Conservation (phyloP, 2,888 invertebrate genomes). For the Pyrrhia umbra region DNA sequence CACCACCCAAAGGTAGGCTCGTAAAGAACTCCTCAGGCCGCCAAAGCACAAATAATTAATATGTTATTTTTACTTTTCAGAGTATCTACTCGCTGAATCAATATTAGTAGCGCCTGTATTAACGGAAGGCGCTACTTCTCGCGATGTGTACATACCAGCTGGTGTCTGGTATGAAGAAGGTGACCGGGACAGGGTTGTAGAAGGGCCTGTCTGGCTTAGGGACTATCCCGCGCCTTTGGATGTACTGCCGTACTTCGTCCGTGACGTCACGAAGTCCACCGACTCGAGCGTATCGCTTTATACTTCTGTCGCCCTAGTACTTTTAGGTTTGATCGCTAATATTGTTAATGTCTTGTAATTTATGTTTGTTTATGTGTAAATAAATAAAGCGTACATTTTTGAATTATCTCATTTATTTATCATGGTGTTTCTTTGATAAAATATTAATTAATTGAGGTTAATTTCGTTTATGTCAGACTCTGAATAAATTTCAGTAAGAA, state of each 20-base stretch:
- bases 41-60: no score
- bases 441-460: not conserved
- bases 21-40: no score
- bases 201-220: slow-evolving; percentile 91
- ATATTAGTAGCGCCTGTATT: slow-evolving; percentile 95
- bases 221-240: slow-evolving; percentile 92
- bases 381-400: slow-evolving; percentile 9
- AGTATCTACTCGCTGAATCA: slow-evolving; percentile 94
- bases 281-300: slow-evolving; percentile 59
- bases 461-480: no score
- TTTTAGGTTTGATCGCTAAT: slow-evolving; percentile 67
- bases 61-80: slow-evolving; percentile 84
- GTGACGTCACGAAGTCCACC: slow-evolving; percentile 44
- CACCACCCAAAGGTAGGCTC: no score
- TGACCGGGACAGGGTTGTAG: slow-evolving; percentile 75
- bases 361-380: slow-evolving; percentile 15
- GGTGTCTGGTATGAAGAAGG: slow-evolving; percentile 94
- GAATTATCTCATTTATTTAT: not conserved
- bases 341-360: slow-evolving; percentile 36
- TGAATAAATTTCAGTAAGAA: no score
- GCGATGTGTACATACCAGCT: slow-evolving; percentile 94
- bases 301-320: slow-evolving; percentile 66
- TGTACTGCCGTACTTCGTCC: slow-evolving; percentile 92
- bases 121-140: slow-evolving; percentile 88
- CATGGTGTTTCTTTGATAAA: no score